phyloP scores from a whole-genome alignment of 2,113 vertebrate species.

The Gambusia affinis region DNA sequence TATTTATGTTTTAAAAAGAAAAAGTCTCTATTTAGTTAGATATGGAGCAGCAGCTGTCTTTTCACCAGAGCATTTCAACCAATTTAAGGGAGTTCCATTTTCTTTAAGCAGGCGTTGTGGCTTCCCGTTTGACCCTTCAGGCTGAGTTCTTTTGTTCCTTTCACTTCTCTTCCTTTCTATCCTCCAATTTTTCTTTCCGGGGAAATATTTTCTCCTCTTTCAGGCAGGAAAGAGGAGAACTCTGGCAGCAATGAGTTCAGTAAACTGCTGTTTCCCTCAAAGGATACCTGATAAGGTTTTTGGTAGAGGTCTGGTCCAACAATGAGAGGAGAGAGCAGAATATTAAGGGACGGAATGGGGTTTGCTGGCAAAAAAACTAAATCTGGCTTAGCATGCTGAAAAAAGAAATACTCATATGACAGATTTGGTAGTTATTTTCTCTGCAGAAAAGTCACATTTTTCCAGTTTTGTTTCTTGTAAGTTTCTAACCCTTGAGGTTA shows the following conservation, averaged over 20 bases:
- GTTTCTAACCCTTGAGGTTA: too few species aligned
- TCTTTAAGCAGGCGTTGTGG: slow-evolving; percentile 16
- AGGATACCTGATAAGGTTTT: slow-evolving; percentile 66
- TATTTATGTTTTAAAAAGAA: slow-evolving; percentile 37
- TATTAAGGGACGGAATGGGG: neutral
- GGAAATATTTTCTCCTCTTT: slow-evolving; percentile 29
- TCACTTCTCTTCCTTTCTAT: slow-evolving; percentile 22
- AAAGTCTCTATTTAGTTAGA: slow-evolving; percentile 30
- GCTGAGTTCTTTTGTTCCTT: slow-evolving; percentile 21
- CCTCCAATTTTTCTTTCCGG: slow-evolving; percentile 21
- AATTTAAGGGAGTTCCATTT: slow-evolving; percentile 24
- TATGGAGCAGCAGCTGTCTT: slow-evolving; percentile 13
- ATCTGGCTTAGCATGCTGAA: too few species aligned
- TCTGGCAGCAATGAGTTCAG: slow-evolving; percentile 56
- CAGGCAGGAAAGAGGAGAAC: slow-evolving; percentile 30
- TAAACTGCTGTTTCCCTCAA: slow-evolving; percentile 34
- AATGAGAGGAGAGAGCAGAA: slow-evolving; percentile 17
- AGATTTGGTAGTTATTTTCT: too few species aligned
- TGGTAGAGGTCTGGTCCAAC: slow-evolving; percentile 21
- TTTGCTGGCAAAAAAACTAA: neutral
- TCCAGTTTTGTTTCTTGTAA: too few species aligned
- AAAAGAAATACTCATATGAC: too few species aligned
- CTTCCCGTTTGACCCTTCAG: slow-evolving; percentile 28
- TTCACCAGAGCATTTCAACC: slow-evolving; percentile 19
- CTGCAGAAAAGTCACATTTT: too few species aligned